Conservation (phyloP, 2,888 invertebrate genomes). For the Tetragnatha montana region DNA sequence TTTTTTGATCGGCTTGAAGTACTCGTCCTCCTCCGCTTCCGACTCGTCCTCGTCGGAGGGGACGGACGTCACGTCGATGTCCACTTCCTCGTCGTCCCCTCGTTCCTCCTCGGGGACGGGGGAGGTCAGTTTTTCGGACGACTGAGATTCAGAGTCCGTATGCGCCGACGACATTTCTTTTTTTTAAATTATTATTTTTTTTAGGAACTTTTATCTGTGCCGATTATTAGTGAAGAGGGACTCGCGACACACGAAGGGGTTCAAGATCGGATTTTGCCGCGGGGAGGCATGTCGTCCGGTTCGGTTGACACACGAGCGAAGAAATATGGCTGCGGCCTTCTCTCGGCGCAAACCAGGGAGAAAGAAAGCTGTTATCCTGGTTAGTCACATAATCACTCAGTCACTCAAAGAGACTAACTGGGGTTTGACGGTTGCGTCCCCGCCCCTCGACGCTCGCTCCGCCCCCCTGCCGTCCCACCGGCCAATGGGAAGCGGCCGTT, state of each 20-base stretch:
- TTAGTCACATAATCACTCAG: slow-evolving; percentile 71
- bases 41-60: slow-evolving; percentile 62
- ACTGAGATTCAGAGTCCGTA: slow-evolving; percentile 68
- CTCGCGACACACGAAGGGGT: neutral
- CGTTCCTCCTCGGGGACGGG: slow-evolving; percentile 30
- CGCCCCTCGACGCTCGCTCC: slow-evolving; percentile 33
- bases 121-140: slow-evolving; percentile 61
- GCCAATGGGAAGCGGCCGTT: slow-evolving; percentile 22
- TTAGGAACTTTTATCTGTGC: slow-evolving; percentile 22
- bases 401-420: slow-evolving; percentile 70
- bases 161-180: slow-evolving; percentile 30
- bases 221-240: neutral
- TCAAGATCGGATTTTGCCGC: too few relatives aligned
- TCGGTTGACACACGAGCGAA: too few relatives aligned
- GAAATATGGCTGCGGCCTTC: too few relatives aligned
- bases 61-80: slow-evolving; percentile 68
- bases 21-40: slow-evolving; percentile 69
- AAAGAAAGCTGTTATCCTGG: slow-evolving; percentile 70
- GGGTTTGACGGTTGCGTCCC: slow-evolving; percentile 60
- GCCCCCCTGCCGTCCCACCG: neutral
- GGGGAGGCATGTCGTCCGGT: too few relatives aligned
- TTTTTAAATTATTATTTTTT: neutral
- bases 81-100: slow-evolving; percentile 61
- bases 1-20: slow-evolving; percentile 71
- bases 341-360: slow-evolving; percentile 49